Conservation (phyloP, 2,113 vertebrate species). For the Catharus minimus region DNA sequence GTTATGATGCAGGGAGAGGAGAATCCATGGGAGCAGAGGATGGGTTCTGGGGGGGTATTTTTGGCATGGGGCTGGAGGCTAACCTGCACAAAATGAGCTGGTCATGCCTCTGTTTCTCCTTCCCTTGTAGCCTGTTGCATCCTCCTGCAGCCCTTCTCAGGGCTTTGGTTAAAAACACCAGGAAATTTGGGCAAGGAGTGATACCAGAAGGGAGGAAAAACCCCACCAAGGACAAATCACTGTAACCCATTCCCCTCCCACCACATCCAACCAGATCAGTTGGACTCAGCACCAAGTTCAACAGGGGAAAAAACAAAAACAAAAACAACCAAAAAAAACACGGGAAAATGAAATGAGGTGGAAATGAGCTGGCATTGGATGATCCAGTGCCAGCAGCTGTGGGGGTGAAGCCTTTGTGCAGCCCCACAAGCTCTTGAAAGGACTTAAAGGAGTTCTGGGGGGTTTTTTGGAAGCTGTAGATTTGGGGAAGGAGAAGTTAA, state of each 20-base stretch:
- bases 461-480: not conserved
- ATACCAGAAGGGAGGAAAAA: not conserved
- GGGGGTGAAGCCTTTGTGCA: not conserved
- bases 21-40: not conserved
- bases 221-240: not conserved
- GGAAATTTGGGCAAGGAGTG: not conserved
- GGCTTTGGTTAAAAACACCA: not conserved
- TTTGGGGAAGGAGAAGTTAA: not conserved
- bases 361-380: not conserved
- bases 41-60: not conserved
- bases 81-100: not conserved
- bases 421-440: not conserved
- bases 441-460: not conserved
- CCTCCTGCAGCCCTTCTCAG: not conserved
- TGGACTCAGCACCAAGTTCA: not conserved
- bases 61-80: rapidly evolving
- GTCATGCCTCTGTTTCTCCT: not conserved
- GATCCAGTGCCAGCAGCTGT: not conserved
- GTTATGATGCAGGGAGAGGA: not conserved
- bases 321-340: not conserved
- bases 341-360: not conserved
- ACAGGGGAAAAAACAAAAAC: rapidly evolving
- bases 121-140: not conserved
- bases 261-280: not conserved
- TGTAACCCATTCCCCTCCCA: not conserved